A percentile compares a stretch with the other conserved stretches of the same genome.
Evolutionary conservation across 2,797 vertebrate genomes (phyloP).

Genomic region (Lacerta agilis): DNA sequence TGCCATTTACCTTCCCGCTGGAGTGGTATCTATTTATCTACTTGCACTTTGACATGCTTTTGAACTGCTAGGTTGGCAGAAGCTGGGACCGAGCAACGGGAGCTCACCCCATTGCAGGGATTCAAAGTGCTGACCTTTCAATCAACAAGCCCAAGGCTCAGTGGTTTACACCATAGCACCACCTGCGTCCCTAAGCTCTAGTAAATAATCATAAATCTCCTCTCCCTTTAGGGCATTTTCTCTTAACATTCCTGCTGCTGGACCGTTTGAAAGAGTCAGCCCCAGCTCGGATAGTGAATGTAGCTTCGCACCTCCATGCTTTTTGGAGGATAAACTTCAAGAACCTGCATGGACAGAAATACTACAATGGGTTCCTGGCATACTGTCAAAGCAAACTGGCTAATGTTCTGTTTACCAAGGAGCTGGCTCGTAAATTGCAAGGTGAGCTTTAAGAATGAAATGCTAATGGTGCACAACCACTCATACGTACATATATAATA

Average conservation of each 20-base stretch:
- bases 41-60: too few relatives aligned
- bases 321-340: conserved; percentile 92
- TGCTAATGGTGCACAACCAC: background rate
- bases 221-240: conserved; percentile 87
- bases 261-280: conserved; percentile 87
- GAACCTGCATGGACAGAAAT: conserved; percentile 90
- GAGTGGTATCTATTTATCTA: too few relatives aligned
- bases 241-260: conserved; percentile 90
- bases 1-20: too few relatives aligned
- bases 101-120: too few relatives aligned
- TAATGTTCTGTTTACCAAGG: conserved; percentile 90
- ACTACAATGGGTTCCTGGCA: conserved; percentile 88
- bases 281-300: conserved; percentile 87
- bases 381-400: conserved; percentile 97
- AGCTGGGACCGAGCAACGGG: too few relatives aligned
- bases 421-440: conserved; percentile 86
- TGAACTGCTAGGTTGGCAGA: too few relatives aligned
- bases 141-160: too few relatives aligned
- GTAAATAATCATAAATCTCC: background rate
- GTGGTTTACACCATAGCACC: too few relatives aligned
- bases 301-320: conserved; percentile 89
- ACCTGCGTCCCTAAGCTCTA: background rate
- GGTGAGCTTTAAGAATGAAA: conserved; percentile 73
- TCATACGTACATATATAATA: background rate
- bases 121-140: too few relatives aligned